These are phyloP conservation scores for Calliopsis andreniformis DNA, from an alignment of 1,140 invertebrate species.

Conservation along the genomic window DNA sequence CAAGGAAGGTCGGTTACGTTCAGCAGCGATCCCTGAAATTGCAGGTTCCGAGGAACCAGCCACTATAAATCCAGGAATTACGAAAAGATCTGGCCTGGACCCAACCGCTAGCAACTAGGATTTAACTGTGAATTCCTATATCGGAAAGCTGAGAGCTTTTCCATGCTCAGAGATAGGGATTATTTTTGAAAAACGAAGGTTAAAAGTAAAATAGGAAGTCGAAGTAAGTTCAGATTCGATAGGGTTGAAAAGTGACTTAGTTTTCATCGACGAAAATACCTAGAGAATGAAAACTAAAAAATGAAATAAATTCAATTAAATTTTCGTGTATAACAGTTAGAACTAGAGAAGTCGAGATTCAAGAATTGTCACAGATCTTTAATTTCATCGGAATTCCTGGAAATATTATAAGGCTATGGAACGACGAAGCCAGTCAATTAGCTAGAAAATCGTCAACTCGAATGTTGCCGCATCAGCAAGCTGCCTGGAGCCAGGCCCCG, in stretches of 20 bases:
- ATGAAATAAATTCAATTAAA: too few relatives aligned
- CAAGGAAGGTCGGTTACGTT: conserved; percentile 43
- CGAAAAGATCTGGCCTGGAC: background rate
- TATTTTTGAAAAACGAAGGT: too few relatives aligned
- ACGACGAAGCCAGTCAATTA: conserved; percentile 8
- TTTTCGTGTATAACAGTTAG: too few relatives aligned
- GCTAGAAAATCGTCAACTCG: conserved; percentile 22
- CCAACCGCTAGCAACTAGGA: background rate
- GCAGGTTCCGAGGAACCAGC: conserved; percentile 22
- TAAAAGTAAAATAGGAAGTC: too few relatives aligned
- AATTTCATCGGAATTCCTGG: background rate
- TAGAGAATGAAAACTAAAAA: too few relatives aligned
- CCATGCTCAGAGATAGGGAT: too few relatives aligned
- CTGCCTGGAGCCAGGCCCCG: background rate
- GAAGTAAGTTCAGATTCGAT: too few relatives aligned
- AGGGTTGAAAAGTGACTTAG: too few relatives aligned
- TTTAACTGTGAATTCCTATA: background rate
- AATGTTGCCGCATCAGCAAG: background rate
- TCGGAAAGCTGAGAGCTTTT: background rate
- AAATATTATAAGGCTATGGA: background rate
- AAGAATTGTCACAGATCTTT: too few relatives aligned
- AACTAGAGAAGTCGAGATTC: too few relatives aligned
- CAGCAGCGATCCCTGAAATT: conserved; percentile 27
- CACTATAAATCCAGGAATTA: conserved; percentile 27
- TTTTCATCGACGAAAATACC: too few relatives aligned